These are phyloP conservation scores for Brevimyrus niger DNA, from an alignment of 2,113 vertebrate species.

Conservation along the genomic window DNA sequence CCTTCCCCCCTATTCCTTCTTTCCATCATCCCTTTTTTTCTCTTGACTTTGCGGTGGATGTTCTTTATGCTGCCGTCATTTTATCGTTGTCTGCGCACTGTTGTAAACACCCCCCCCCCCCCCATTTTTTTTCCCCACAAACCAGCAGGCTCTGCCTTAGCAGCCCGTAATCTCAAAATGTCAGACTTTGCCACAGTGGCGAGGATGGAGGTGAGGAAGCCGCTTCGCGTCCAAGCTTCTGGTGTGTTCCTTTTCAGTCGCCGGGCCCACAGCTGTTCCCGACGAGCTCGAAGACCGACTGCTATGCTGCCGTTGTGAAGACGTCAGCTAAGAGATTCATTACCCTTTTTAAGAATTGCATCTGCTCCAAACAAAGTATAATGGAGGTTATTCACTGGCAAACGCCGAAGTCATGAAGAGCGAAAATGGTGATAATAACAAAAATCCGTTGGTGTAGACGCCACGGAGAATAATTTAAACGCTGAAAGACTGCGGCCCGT, in stretches of 20 bases:
- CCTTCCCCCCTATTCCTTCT: neutral
- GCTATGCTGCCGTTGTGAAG: neutral
- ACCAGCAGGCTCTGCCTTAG: neutral
- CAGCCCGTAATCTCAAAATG: neutral
- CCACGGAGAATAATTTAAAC: neutral
- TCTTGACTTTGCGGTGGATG: neutral
- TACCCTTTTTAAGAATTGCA: conserved; percentile 12
- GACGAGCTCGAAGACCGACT: neutral
- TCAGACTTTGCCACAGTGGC: neutral
- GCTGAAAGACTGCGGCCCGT: neutral
- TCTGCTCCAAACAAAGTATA: conserved; percentile 17
- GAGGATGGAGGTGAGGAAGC: neutral
- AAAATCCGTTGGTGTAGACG: neutral
- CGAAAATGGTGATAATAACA: conserved; percentile 1
- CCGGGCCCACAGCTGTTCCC: neutral
- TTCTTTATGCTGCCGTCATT: neutral
- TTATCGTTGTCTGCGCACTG: neutral
- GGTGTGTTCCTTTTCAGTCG: neutral
- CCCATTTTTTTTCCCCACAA: neutral
- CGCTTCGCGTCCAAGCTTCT: neutral
- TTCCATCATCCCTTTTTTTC: neutral
- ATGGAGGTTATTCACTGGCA: neutral
- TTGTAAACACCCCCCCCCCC: neutral
- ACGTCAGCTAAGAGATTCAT: neutral
- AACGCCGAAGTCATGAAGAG: neutral